Evolutionary conservation across 2,113 vertebrate species (phyloP).

Genomic region (Cyprinodon tularosa): DNA sequence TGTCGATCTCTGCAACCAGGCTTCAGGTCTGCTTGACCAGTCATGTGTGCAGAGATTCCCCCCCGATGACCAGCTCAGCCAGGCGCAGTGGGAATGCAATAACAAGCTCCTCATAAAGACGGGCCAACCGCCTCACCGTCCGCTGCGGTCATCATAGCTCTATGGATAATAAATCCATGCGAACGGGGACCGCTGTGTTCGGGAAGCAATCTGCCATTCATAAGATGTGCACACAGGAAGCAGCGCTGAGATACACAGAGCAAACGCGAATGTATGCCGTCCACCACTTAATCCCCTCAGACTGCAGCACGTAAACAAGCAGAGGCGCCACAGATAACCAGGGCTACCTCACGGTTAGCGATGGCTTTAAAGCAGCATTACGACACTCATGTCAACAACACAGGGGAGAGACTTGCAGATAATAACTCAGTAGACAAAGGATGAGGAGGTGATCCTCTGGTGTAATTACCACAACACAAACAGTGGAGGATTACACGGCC

Average conservation of each 20-base stretch:
- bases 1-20: constrained; percentile 34
- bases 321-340: constrained; percentile 45
- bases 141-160: constrained; percentile 45
- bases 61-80: constrained; percentile 53
- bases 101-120: constrained; percentile 67
- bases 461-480: constrained; percentile 67
- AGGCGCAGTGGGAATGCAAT: constrained; percentile 65
- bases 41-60: constrained; percentile 67
- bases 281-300: constrained; percentile 37
- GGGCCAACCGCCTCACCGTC: constrained; percentile 44
- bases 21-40: constrained; percentile 62
- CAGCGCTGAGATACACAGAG: constrained; percentile 36
- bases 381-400: constrained; percentile 56
- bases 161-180: constrained; percentile 58
- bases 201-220: constrained; percentile 48
- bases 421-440: constrained; percentile 61
- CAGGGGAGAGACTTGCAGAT: constrained; percentile 48
- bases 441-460: constrained; percentile 41
- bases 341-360: constrained; percentile 52
- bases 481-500: constrained; percentile 59
- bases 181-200: constrained; percentile 25
- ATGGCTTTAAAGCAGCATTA: constrained; percentile 56
- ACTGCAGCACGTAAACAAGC: constrained; percentile 57
- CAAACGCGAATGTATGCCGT: constrained; percentile 36
- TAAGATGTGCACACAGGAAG: constrained; percentile 53